Percentiles rank a stretch among this genome's conserved stretches.
phyloP scores from a whole-genome alignment of 2,888 invertebrate genomes.

The Lymantria dispar region DNA sequence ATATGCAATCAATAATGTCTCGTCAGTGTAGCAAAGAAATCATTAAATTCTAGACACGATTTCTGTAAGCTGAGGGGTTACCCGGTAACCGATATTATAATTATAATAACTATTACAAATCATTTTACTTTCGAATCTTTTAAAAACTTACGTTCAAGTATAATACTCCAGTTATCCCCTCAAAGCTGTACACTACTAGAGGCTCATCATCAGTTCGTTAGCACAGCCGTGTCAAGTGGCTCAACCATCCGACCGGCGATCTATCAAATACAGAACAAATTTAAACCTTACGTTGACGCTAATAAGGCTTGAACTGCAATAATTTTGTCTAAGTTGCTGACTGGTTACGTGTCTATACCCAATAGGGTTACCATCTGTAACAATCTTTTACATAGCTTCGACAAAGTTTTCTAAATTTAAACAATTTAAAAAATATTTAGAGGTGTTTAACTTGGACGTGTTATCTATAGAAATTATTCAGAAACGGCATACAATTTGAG shows the following conservation, averaged over 20 bases:
- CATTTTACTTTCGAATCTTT: constrained; percentile 4
- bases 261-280: constrained; percentile 10
- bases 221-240: constrained; percentile 56
- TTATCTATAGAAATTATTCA: no score
- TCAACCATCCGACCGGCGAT: constrained; percentile 28
- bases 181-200: constrained; percentile 38
- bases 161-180: constrained; percentile 34
- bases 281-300: constrained; percentile 10
- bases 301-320: constrained; percentile 17
- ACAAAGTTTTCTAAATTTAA: background rate
- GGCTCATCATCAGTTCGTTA: constrained; percentile 58
- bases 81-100: background rate
- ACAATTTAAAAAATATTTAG: no score
- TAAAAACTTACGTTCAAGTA: constrained; percentile 1
- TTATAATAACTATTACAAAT: background rate
- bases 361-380: background rate
- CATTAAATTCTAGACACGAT: background rate
- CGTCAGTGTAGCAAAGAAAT: no score
- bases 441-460: no score
- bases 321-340: constrained; percentile 16
- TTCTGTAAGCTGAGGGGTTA: background rate
- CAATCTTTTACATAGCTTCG: background rate
- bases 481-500: no score
- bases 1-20: no score
- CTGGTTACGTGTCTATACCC: constrained; percentile 24